These are phyloP conservation scores for Penaeus chinensis DNA, from an alignment of 1,140 invertebrate genomes.

Conservation along the genomic window DNA sequence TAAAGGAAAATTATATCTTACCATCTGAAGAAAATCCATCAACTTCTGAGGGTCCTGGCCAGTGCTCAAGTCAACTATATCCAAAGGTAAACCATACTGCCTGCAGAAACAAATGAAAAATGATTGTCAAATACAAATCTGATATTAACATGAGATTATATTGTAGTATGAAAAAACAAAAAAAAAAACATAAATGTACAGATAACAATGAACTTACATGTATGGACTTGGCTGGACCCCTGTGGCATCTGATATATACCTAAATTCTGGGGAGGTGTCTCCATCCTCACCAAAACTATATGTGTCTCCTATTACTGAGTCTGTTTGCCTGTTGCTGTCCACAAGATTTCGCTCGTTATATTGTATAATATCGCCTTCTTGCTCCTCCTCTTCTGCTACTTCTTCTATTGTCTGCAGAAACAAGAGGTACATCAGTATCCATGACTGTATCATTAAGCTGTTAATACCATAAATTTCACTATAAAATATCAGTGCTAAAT, in stretches of 20 bases:
- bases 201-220: slow-evolving; percentile 23
- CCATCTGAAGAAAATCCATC: slow-evolving; percentile 49
- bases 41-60: slow-evolving; percentile 43
- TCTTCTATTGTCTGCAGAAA: slow-evolving; percentile 21
- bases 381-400: slow-evolving; percentile 3
- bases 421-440: background rate
- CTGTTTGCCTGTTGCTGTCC: slow-evolving; percentile 24
- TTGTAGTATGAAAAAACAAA: background rate
- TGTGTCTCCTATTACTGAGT: slow-evolving; percentile 8
- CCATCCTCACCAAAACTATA: background rate
- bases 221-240: slow-evolving; percentile 48
- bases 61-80: slow-evolving; percentile 41
- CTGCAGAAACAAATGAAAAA: slow-evolving; percentile 20
- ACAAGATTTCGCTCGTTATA: slow-evolving; percentile 33
- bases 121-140: background rate
- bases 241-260: slow-evolving; percentile 45
- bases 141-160: background rate
- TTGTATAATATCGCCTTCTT: background rate
- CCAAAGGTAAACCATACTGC: slow-evolving; percentile 48
- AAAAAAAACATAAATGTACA: background rate
- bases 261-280: slow-evolving; percentile 24
- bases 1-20: slow-evolving; percentile 6
- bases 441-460: too few relatives aligned
- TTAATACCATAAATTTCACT: too few relatives aligned
- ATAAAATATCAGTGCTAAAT: background rate